Conservation (phyloP, 2,113 vertebrate genomes). For the Seriola quinqueradiata region DNA sequence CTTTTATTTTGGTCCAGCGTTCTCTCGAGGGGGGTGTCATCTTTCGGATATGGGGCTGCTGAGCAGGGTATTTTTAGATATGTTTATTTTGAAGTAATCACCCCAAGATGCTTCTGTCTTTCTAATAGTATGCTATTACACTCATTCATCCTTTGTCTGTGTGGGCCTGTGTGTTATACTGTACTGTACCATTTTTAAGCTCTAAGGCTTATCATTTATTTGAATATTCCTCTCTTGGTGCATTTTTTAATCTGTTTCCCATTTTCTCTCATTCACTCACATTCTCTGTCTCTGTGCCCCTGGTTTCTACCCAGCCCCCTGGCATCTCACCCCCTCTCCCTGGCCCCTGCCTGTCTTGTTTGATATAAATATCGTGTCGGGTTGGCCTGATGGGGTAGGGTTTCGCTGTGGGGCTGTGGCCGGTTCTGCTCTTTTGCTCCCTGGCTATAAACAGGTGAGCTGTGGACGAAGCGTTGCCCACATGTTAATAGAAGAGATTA, state of each 20-base stretch:
- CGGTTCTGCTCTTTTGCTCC: slow-evolving; percentile 69
- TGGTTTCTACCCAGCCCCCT: slow-evolving; percentile 28
- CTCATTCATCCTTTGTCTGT: slow-evolving; percentile 47
- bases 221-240: not conserved
- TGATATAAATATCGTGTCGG: slow-evolving; percentile 79
- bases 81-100: slow-evolving; percentile 71
- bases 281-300: slow-evolving; percentile 6
- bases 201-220: not conserved
- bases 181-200: not conserved
- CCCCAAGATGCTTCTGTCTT: slow-evolving; percentile 54
- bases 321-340: slow-evolving; percentile 55
- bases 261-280: slow-evolving; percentile 22
- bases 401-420: slow-evolving; percentile 69
- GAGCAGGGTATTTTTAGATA: slow-evolving; percentile 71
- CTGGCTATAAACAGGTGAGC: slow-evolving; percentile 80
- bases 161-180: not conserved
- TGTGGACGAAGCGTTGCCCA: slow-evolving; percentile 45
- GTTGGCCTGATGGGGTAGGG: slow-evolving; percentile 65
- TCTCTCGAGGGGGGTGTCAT: slow-evolving; percentile 74
- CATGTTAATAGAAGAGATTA: slow-evolving; percentile 66
- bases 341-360: slow-evolving; percentile 70
- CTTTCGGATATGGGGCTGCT: slow-evolving; percentile 74
- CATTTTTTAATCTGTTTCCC: not conserved
- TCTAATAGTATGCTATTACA: slow-evolving; percentile 32
- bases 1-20: slow-evolving; percentile 82